Conservation (phyloP, 1,140 invertebrate species). For the Triops longicaudatus region DNA sequence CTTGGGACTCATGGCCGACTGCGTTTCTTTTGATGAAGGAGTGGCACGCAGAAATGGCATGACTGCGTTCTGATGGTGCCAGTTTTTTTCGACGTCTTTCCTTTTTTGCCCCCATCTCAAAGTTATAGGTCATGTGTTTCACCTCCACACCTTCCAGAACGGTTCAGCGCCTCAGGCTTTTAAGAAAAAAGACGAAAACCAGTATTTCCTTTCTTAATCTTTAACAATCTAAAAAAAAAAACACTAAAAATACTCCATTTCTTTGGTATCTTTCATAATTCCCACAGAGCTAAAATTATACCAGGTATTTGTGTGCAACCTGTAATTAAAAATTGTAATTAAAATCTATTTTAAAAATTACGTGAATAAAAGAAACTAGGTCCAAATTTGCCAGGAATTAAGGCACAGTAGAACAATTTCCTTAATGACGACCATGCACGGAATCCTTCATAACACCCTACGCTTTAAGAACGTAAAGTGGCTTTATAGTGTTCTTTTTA, state of each 20-base stretch:
- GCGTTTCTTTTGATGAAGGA: background rate
- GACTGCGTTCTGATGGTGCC: background rate
- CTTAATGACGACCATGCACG: background rate
- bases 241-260: too few species aligned
- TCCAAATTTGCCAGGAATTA: background rate
- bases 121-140: slow-evolving; percentile 2
- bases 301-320: too few species aligned
- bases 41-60: background rate
- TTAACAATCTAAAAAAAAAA: background rate
- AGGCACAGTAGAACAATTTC: background rate
- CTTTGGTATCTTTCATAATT: too few species aligned
- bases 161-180: background rate
- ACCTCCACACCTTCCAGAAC: background rate
- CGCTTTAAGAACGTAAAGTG: too few species aligned
- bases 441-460: background rate
- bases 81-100: background rate
- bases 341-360: background rate
- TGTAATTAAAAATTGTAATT: too few species aligned
- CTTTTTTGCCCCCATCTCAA: background rate
- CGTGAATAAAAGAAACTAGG: background rate
- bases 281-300: too few species aligned
- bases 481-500: too few species aligned
- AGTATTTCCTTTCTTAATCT: background rate
- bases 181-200: background rate
- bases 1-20: background rate